A percentile compares a stretch with the other conserved stretches of the same genome.
These are phyloP conservation scores for Cepphus grylle DNA, from an alignment of 2,113 vertebrate species.

Conservation along the genomic window DNA sequence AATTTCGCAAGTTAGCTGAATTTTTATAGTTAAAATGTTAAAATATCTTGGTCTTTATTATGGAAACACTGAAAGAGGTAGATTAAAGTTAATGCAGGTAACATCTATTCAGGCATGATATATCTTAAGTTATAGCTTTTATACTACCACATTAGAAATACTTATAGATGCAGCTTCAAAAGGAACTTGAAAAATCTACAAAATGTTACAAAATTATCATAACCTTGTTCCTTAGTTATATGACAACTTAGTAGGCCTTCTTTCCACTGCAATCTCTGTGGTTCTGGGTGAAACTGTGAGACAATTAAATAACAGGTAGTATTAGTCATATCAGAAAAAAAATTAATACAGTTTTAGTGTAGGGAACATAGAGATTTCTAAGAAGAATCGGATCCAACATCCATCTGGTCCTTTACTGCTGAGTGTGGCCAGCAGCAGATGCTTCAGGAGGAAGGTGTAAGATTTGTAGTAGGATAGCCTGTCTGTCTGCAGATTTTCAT, in stretches of 20 bases:
- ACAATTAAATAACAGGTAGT: not conserved
- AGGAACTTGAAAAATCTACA: not conserved
- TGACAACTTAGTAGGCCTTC: not conserved
- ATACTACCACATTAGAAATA: not conserved
- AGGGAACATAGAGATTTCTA: not conserved
- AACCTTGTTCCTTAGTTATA: not conserved
- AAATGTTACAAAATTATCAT: not conserved
- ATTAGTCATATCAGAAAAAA: not conserved
- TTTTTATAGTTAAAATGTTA: not conserved
- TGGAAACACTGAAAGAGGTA: not conserved
- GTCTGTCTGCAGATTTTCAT: not conserved
- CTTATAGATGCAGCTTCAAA: not conserved
- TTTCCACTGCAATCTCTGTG: not conserved
- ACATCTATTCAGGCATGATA: not conserved
- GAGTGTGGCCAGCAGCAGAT: not conserved
- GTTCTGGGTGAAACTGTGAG: not conserved
- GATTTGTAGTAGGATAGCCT: not conserved
- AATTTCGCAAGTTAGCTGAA: not conserved
- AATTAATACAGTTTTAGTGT: not conserved
- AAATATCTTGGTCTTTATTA: not conserved
- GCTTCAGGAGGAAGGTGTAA: slow-evolving; percentile 6
- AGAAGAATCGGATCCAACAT: not conserved
- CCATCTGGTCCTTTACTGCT: not conserved
- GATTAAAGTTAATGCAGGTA: not conserved
- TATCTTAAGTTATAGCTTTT: not conserved